phyloP scores from a whole-genome alignment of 2,113 vertebrate species.

The Suncus etruscus region DNA sequence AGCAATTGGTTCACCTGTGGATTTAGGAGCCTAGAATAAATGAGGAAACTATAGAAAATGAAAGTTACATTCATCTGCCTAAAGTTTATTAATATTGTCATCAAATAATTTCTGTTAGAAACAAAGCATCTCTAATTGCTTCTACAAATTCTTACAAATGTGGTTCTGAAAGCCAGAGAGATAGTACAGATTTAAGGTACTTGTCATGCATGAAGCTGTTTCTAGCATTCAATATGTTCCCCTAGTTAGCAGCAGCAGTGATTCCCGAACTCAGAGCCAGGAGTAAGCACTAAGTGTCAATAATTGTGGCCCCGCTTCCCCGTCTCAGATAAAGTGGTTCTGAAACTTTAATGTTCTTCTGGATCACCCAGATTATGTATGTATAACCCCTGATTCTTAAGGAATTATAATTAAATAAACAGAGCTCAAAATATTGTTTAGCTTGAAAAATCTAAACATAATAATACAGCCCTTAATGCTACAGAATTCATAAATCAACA shows the following conservation, averaged over 20 bases:
- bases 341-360: constrained; percentile 25
- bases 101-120: not conserved
- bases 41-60: constrained; percentile 11
- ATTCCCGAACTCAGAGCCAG: no score
- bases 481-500: constrained; percentile 38
- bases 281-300: no score
- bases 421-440: not conserved
- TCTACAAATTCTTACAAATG: constrained; percentile 38
- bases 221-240: no score
- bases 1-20: not conserved
- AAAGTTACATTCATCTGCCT: constrained; percentile 12
- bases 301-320: no score
- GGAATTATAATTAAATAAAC: constrained; percentile 34
- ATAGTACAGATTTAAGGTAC: no score
- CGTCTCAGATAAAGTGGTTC: not conserved
- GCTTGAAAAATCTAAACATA: not conserved
- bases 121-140: constrained; percentile 24
- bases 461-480: not conserved
- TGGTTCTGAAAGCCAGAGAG: not conserved
- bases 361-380: constrained; percentile 50
- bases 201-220: no score
- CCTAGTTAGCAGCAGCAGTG: no score
- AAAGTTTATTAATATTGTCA: constrained; percentile 9
- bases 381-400: not conserved
- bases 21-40: not conserved